Evolutionary conservation across 2,888 invertebrate species (phyloP).

Genomic region (Drosophila mayaguana): DNA sequence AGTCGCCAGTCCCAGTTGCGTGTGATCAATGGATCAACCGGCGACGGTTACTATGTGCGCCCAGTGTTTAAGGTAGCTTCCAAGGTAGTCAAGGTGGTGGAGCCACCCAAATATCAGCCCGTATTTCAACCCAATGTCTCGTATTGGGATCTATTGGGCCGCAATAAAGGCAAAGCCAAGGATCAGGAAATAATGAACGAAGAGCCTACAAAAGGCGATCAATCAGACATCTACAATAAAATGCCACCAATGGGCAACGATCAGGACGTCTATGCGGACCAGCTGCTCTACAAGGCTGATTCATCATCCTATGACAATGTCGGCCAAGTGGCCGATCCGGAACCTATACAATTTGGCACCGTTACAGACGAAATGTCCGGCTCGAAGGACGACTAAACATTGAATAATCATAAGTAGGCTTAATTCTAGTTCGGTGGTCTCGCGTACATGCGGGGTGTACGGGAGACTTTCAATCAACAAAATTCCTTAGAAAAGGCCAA

Average conservation of each 20-base stretch:
- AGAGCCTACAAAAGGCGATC: too few species aligned
- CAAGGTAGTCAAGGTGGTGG: background rate
- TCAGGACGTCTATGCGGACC: background rate
- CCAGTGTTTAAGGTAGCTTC: background rate
- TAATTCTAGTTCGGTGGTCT: background rate
- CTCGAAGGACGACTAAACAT: background rate
- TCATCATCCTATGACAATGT: background rate
- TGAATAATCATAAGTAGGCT: background rate
- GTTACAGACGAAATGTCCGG: background rate
- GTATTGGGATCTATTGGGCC: constrained; percentile 23
- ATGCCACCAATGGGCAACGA: background rate
- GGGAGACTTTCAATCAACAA: background rate
- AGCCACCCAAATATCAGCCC: constrained; percentile 6
- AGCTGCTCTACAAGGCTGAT: background rate
- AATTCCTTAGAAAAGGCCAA: background rate
- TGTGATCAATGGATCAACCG: constrained; percentile 44
- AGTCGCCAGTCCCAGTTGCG: constrained; percentile 10
- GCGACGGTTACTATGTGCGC: constrained; percentile 47
- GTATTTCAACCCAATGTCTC: constrained; percentile 12
- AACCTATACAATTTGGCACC: background rate
- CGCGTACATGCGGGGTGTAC: background rate
- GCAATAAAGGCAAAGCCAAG: background rate
- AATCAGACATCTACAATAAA: background rate
- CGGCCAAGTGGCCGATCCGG: too few species aligned
- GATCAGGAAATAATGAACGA: too few species aligned